Base-by-base conservation (phyloP, 2,888 invertebrate species). In the Lamproptera curius region DNA sequence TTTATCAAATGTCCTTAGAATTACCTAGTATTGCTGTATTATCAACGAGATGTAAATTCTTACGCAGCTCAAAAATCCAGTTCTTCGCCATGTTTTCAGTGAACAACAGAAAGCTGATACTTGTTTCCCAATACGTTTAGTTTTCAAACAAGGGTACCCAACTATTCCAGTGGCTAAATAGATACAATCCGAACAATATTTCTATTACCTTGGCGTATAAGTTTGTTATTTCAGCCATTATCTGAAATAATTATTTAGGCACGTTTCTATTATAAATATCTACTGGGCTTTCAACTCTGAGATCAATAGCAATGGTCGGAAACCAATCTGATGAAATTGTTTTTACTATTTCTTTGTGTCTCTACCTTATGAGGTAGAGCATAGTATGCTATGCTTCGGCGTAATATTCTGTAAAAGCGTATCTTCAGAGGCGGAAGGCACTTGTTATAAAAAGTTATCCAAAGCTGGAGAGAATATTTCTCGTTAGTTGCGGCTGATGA, bases 191-290 rank as follows among this genome's bases (percentile, higher is more conserved):
- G 55, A 59, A 57, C 33, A 56, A 57, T 17, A 53, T 52, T 54
- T 58, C 54, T 46, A 59, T 38, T 58, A 59, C 58, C 14, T 52
- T 3, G 20, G 52, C 56, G 35, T 60, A 62, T 58, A 57, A 39
- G 46, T 60, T 62, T 9, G 57, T 57, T 54, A 57, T 60, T 52
- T 57, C 57, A 51, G 60, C 59, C 56, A 60, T 59, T 36, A 38
- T 14, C 6, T 37, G 8, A 55, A 62, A 59, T 46, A 60, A 56
- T 41, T 57, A 51, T 52, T 54, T 50, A 16, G 55, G 56, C 10
- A 59, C 51, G 31, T 61, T 59, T 28, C 54, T 39, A 35, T 26
- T 34, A 36, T 59, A 59, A 58, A 58, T 59, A 56, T 59, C 57
- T 0, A 56, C 40, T 54, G 58, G 57, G 36, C 40, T 38, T 57